Percentiles rank a stretch among this genome's conserved stretches.
Conservation (phyloP, 1,140 invertebrate genomes). For the Rhagoletis pomonella region DNA sequence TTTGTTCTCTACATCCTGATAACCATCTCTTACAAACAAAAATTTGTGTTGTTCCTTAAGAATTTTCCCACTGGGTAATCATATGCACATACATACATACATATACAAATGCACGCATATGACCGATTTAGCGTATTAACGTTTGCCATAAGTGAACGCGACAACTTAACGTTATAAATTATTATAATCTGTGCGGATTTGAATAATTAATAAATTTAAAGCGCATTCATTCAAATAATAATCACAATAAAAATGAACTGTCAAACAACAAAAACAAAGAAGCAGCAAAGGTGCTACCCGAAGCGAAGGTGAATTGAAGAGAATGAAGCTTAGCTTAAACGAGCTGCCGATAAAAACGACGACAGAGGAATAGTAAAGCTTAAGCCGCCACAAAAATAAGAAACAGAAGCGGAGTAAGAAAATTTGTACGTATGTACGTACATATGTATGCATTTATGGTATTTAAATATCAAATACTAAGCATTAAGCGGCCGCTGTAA, state of each 20-base stretch:
- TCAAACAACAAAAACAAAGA: slow-evolving; percentile 57
- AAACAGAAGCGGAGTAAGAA: too few relatives aligned
- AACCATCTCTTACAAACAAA: too few relatives aligned
- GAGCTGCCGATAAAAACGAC: neutral
- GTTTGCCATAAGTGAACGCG: slow-evolving; percentile 45
- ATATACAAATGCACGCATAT: neutral
- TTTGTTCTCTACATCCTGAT: too few relatives aligned
- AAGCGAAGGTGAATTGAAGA: neutral
- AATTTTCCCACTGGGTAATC: neutral
- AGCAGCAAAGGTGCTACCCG: neutral
- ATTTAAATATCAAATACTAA: neutral
- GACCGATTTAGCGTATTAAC: slow-evolving; percentile 31
- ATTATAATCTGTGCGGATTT: slow-evolving; percentile 75
- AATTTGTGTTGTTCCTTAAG: too few relatives aligned
- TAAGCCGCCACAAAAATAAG: slow-evolving; percentile 5
- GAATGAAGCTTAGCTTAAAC: slow-evolving; percentile 37
- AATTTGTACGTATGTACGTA: too few relatives aligned
- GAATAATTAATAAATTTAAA: slow-evolving; percentile 74
- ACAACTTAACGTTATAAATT: slow-evolving; percentile 74
- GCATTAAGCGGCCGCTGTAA: neutral
- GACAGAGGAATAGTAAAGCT: neutral
- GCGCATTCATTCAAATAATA: slow-evolving; percentile 60
- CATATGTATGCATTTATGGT: too few relatives aligned
- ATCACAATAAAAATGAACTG: slow-evolving; percentile 58
- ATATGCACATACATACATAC: neutral